Evolutionary conservation across 2,797 vertebrate genomes (phyloP).

Genomic region (Micromesistius poutassou): DNA sequence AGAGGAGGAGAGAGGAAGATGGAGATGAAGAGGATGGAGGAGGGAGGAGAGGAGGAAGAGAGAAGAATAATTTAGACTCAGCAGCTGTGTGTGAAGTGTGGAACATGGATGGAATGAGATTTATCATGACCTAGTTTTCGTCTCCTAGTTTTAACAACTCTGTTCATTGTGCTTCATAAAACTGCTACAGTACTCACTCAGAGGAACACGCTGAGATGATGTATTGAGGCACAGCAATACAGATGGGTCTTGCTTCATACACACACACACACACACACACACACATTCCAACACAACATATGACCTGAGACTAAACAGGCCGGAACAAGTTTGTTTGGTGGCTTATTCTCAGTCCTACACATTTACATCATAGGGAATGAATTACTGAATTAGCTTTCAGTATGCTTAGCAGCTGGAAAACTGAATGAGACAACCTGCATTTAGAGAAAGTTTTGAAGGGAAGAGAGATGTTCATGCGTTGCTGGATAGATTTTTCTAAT

Average conservation of each 20-base stretch:
- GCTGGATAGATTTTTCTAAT: background rate
- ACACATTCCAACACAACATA: background rate
- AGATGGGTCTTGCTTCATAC: background rate
- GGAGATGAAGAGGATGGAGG: background rate
- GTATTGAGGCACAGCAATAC: background rate
- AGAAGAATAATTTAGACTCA: background rate
- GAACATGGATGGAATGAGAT: background rate
- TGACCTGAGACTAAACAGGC: background rate
- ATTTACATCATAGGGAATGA: background rate
- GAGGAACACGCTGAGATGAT: slow-evolving; percentile 13
- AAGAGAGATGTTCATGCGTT: background rate
- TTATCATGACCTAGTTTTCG: slow-evolving; percentile 18
- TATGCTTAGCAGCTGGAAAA: background rate
- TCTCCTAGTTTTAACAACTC: slow-evolving; percentile 6
- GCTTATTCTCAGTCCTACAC: background rate
- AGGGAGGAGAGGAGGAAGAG: slow-evolving; percentile 4
- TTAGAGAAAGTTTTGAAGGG: background rate
- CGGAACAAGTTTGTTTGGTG: background rate
- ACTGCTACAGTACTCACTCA: slow-evolving; percentile 3
- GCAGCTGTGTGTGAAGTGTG: slow-evolving; percentile 9
- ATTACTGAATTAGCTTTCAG: background rate
- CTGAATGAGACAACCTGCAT: background rate
- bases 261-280: too few relatives aligned
- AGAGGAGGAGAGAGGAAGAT: background rate
- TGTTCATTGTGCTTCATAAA: slow-evolving; percentile 8